Evolutionary conservation across 1,140 invertebrate species (phyloP).

Genomic region (Ditylenchus dipsaci): DNA sequence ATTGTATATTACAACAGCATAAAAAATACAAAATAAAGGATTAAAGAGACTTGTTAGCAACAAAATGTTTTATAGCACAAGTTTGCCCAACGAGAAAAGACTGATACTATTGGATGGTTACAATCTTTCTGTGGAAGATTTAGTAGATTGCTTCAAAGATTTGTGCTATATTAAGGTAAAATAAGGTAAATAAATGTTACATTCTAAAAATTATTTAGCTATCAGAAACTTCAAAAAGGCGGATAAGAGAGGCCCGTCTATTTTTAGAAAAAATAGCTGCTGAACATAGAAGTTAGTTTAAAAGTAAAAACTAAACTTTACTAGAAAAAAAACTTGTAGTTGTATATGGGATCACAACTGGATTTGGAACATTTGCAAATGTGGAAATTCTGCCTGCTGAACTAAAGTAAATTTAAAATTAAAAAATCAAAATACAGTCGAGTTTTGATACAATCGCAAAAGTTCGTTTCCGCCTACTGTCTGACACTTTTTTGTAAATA

Average conservation of each 20-base stretch:
- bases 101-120: slow-evolving; percentile 47
- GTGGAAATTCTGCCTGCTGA: slow-evolving; percentile 66
- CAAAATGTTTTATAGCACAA: too few species aligned
- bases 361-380: slow-evolving; percentile 72
- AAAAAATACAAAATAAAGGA: background rate
- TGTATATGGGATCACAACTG: slow-evolving; percentile 74
- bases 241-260: slow-evolving; percentile 42
- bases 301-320: background rate
- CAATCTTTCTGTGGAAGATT: slow-evolving; percentile 38
- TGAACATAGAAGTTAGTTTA: slow-evolving; percentile 47
- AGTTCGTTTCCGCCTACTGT: too few species aligned
- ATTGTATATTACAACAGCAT: background rate
- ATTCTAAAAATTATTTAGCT: slow-evolving; percentile 24
- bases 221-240: slow-evolving; percentile 35
- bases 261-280: slow-evolving; percentile 51
- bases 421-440: background rate
- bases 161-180: slow-evolving; percentile 35
- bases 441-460: too few species aligned
- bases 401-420: slow-evolving; percentile 62
- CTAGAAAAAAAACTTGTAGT: slow-evolving; percentile 23
- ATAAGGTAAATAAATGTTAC: background rate
- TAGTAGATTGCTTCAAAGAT: slow-evolving; percentile 50
- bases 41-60: too few species aligned
- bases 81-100: slow-evolving; percentile 23
- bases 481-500: too few species aligned